Percentiles rank a stretch among this genome's conserved stretches.
phyloP scores from a whole-genome alignment of 1,140 invertebrate genomes.

The Drosophila athabasca region DNA sequence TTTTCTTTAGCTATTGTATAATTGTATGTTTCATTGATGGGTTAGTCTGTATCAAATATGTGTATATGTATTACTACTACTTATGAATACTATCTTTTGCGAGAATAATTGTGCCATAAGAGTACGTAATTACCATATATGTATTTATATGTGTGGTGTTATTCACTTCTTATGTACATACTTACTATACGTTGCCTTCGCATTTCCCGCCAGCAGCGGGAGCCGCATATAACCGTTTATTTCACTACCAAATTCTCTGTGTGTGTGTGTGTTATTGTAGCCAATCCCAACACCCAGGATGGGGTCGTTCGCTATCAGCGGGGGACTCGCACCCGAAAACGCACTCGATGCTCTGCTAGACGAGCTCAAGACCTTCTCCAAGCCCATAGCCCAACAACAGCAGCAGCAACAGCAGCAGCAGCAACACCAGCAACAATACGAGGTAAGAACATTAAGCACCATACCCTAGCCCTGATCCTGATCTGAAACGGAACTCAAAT shows the following conservation, averaged over 20 bases:
- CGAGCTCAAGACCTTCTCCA: constrained; percentile 93
- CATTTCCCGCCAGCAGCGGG: no score
- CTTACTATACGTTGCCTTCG: constrained; percentile 1
- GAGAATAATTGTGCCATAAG: no score
- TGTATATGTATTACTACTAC: no score
- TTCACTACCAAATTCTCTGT: constrained; percentile 28
- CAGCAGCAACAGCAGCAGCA: constrained; percentile 63
- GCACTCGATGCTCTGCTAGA: constrained; percentile 97
- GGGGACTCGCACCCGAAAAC: constrained; percentile 91
- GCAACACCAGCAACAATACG: constrained; percentile 56
- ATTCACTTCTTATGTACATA: no score
- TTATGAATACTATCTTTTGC: no score
- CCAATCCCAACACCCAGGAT: constrained; percentile 85
- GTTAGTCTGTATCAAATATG: no score
- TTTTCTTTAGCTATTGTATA: no score
- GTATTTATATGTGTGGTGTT: no score
- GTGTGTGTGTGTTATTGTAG: constrained; percentile 61
- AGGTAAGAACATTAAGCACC: constrained; percentile 47
- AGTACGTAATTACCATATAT: no score
- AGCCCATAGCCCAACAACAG: constrained; percentile 84
- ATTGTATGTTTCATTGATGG: no score
- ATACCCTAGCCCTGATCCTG: background rate
- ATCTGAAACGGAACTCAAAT: constrained; percentile 14
- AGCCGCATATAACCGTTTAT: background rate
- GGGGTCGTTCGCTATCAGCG: constrained; percentile 87